These are phyloP conservation scores for Phasia obesa DNA, from an alignment of 2,888 invertebrate species.

Conservation along the genomic window DNA sequence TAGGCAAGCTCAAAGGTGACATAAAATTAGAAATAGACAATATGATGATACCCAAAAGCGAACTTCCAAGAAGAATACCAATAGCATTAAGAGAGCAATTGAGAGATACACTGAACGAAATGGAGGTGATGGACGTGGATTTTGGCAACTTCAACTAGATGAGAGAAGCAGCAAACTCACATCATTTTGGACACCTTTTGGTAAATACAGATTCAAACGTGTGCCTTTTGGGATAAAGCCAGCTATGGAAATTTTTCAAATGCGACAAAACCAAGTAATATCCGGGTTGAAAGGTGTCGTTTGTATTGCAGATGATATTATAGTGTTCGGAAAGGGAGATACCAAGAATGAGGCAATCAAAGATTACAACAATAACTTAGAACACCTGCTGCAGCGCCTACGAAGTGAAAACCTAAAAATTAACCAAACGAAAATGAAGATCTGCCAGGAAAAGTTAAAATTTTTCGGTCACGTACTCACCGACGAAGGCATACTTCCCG, in stretches of 20 bases:
- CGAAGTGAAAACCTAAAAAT: constrained; percentile 58
- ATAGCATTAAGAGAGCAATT: not conserved
- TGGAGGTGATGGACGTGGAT: not conserved
- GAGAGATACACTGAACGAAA: not conserved
- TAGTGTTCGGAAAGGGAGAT: constrained; percentile 26
- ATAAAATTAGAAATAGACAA: not conserved
- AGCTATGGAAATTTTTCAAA: constrained; percentile 1
- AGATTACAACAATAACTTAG: constrained; percentile 54
- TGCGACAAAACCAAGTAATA: constrained; percentile 1
- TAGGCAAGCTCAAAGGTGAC: not conserved
- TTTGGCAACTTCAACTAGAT: not conserved
- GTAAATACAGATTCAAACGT: not conserved
- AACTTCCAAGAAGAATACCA: not conserved
- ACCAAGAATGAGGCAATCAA: constrained; percentile 32
- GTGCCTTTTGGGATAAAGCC: constrained; percentile 7
- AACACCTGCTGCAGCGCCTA: constrained; percentile 43
- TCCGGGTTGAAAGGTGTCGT: constrained; percentile 31
- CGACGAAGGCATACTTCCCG: constrained; percentile 27
- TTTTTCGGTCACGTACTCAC: constrained; percentile 57
- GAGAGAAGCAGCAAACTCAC: not conserved
- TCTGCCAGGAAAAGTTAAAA: constrained; percentile 32
- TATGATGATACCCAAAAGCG: not conserved
- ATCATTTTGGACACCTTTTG: constrained; percentile 1
- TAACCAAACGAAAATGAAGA: constrained; percentile 19
- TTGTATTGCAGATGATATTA: constrained; percentile 51